These are phyloP conservation scores for Litoditis marina DNA, from an alignment of 2,888 invertebrate genomes.

Conservation along the genomic window DNA sequence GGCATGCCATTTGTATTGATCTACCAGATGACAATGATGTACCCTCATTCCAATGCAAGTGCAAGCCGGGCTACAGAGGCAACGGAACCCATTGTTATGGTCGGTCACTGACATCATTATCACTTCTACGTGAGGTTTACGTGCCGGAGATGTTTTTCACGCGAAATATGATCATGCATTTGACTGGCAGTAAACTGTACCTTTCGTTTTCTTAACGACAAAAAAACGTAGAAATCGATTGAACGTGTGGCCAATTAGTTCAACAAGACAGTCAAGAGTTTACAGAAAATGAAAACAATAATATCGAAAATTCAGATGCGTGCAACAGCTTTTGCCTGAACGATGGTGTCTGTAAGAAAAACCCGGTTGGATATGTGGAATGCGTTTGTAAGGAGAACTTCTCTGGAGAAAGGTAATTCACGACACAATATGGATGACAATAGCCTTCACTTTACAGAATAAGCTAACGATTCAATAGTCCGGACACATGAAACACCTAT, in stretches of 20 bases:
- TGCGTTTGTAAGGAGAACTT: slow-evolving; percentile 61
- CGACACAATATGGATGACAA: no score
- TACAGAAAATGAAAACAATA: slow-evolving; percentile 1
- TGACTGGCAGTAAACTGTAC: no score
- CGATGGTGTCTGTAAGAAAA: slow-evolving; percentile 61
- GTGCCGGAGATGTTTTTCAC: no score
- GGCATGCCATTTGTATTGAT: slow-evolving; percentile 61
- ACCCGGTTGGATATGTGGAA: slow-evolving; percentile 57
- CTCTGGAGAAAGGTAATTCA: slow-evolving; percentile 52
- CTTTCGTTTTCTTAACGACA: no score
- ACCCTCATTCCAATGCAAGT: slow-evolving; percentile 74
- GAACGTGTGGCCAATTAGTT: no score
- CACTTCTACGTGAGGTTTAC: no score
- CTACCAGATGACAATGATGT: slow-evolving; percentile 60
- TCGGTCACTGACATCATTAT: slow-evolving; percentile 22
- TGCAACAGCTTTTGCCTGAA: slow-evolving; percentile 61
- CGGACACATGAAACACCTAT: not conserved
- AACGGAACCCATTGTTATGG: slow-evolving; percentile 60
- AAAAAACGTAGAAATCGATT: no score
- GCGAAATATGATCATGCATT: no score
- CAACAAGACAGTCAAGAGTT: no score
- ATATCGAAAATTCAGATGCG: slow-evolving; percentile 57
- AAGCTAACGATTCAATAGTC: slow-evolving; percentile 14
- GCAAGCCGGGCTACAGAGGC: slow-evolving; percentile 87
- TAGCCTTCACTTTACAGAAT: slow-evolving; percentile 7